Evolutionary conservation across 2,888 invertebrate genomes (phyloP), one percentile per base, ranked within the genome.

Genomic region (Leptopilina syphax): DNA sequence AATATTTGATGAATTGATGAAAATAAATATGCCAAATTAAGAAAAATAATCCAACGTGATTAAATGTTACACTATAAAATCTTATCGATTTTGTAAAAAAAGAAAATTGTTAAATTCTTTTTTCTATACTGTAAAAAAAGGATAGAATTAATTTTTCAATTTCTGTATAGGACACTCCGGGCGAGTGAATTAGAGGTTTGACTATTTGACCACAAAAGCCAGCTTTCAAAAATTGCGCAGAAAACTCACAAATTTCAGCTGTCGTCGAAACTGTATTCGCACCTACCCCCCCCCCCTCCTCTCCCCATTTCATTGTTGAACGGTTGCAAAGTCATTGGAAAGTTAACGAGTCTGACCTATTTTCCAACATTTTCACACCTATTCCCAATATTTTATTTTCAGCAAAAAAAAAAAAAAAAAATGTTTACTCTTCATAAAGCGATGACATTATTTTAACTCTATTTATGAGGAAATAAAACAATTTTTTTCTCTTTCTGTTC

Each of bases 321-420:
- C n/a, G n/a, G 27, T 54, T 54, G 50, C 78, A 78, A 79, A 81
- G 81, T 82, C 86, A 86, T 86, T 84, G 83, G 83, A 85, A 85
- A 84, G 85, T 84, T 88, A 90, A 89, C 88, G 88, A 89, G 87
- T 86, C 83, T 87, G 89, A 89, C 89, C 89, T 81, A 88, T 80
- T 86, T 88, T 84, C 70, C 79, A 77, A 60, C 60, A 73, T 79
- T 82, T 84, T 80, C 84, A 50, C 83, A 83, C 83, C 82, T 44
- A 44, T 44, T 44, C 8, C 7, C 44, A 44, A 44, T 34, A 44
- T 44, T 44, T 44, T 44, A 44, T 44, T 44, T 44, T 7, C 8
- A 44, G 1, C 41, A 41, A 41, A 41, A 41, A 41, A 7, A 44
- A 5, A 44, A 5, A 44, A 44, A 44, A 44, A 44, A 44, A 44